Percentiles rank a stretch among this genome's conserved stretches.
Evolutionary conservation across 2,113 vertebrate genomes (phyloP).

Genomic region (Sorex araneus): DNA sequence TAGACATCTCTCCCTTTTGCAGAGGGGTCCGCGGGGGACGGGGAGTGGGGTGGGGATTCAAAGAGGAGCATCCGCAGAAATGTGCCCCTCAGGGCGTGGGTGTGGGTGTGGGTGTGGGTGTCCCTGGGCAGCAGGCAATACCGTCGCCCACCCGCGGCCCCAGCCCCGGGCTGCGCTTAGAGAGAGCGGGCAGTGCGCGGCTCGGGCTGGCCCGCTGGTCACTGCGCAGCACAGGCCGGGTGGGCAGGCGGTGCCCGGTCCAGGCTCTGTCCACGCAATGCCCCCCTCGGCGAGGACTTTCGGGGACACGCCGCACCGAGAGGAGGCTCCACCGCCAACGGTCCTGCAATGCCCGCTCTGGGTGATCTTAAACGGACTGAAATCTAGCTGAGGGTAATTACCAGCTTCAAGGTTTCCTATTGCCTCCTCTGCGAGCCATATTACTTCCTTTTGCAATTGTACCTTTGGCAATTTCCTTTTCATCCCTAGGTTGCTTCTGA

Average conservation of each 20-base stretch:
- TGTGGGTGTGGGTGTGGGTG: too few species aligned
- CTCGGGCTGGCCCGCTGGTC: not conserved
- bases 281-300: not conserved
- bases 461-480: not conserved
- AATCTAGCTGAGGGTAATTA: not conserved
- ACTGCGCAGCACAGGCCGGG: not conserved
- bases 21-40: not conserved
- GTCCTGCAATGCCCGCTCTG: not conserved
- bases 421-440: not conserved
- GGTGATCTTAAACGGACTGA: not conserved
- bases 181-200: not conserved
- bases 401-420: not conserved
- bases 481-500: not conserved
- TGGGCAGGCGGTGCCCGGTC: accelerated
- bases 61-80: too few species aligned
- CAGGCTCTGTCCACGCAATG: not conserved
- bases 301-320: not conserved
- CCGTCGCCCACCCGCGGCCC: too few species aligned
- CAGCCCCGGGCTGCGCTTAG: not conserved
- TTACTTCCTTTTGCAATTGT: not conserved
- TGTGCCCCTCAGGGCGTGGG: too few species aligned
- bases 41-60: not conserved
- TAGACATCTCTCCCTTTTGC: not conserved
- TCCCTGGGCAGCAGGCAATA: too few species aligned
- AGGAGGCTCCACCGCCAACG: not conserved